Evolutionary conservation across 35 echinoderm and acorn worm species (phyloP), one percentile per base, ranked within the genome.

Genomic region (Patiria miniata): DNA sequence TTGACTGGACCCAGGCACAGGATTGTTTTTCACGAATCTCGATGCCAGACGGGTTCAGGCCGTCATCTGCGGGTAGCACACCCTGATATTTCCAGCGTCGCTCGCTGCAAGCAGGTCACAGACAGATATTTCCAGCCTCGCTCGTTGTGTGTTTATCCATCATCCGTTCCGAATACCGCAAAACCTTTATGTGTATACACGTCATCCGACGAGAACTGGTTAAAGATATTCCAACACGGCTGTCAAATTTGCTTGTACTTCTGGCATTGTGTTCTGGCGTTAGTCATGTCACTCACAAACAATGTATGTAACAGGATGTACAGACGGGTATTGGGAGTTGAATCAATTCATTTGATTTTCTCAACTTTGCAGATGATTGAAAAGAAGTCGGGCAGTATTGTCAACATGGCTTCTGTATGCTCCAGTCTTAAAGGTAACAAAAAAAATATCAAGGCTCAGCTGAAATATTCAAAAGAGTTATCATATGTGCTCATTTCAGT

Each of bases 341-440:
- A 55, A 55, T 19, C 17, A 21, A 26, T 18, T 18, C 5, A 5
- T 18, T 7, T 19, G 2, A 12, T 58, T 16, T 6, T 19, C 55
- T 84, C 33, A 81, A 40, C 23, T 12, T 14, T 53, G 18, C 37
- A 97, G 94, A 97, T 97, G 94, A 68, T 97, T 44, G 87, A 81
- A 83, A 51, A 81, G 37, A 90, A 93, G 47, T 84, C 84, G 58
- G 94, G 94, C 12, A 93, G 87, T 78, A 88, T 97, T 8, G 82
- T 97, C 51, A 97, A 97, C 28, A 93, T 97, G 94, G 80, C 94
- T 39, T 97, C 94, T 2, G 42, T 93, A n/a, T 86, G 33, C 30
- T 97, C 94, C 34, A 93, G 87, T 79, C 44, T 90, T 28, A 97
- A 97, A 97, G 94, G 94, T 97, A 90, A 40, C 28, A 16, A 79